Evolutionary conservation across 2,888 invertebrate species (phyloP).

Genomic region (Sipha maydis): DNA sequence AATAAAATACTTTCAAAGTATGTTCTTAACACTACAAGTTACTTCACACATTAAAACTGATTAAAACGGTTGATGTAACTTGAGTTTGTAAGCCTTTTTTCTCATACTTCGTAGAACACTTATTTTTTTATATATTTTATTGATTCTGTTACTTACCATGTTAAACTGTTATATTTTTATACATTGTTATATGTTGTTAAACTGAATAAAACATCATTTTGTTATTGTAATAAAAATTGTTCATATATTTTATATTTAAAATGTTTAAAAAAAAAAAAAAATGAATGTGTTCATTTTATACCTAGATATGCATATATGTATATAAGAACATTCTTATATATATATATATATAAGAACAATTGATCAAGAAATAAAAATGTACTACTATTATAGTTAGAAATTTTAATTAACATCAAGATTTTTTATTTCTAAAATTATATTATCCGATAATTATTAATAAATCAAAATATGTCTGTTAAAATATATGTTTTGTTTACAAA

Average conservation of each 20-base stretch:
- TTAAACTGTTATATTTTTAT: conserved; percentile 32
- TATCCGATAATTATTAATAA: too few species aligned
- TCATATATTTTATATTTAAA: not conserved
- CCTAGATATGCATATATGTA: too few species aligned
- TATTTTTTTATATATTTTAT: conserved; percentile 13
- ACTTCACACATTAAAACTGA: conserved; percentile 34
- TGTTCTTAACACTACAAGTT: conserved; percentile 34
- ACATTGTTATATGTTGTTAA: not conserved
- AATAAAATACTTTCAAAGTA: not conserved
- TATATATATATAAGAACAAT: too few species aligned
- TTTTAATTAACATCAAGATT: too few species aligned
- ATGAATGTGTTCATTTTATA: too few species aligned
- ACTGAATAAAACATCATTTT: not conserved
- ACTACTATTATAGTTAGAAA: too few species aligned
- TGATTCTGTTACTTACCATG: conserved; percentile 28
- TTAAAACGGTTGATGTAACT: not conserved
- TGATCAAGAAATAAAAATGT: too few species aligned
- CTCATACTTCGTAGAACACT: not conserved
- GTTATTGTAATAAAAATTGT: not conserved
- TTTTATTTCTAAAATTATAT: too few species aligned
- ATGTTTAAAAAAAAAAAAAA: not conserved
- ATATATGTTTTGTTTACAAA: too few species aligned
- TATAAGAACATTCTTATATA: too few species aligned
- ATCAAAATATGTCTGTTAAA: too few species aligned
- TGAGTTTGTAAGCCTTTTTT: not conserved